These are phyloP conservation scores for Eonycteris spelaea DNA, from an alignment of 2,113 vertebrate species.

Conservation along the genomic window DNA sequence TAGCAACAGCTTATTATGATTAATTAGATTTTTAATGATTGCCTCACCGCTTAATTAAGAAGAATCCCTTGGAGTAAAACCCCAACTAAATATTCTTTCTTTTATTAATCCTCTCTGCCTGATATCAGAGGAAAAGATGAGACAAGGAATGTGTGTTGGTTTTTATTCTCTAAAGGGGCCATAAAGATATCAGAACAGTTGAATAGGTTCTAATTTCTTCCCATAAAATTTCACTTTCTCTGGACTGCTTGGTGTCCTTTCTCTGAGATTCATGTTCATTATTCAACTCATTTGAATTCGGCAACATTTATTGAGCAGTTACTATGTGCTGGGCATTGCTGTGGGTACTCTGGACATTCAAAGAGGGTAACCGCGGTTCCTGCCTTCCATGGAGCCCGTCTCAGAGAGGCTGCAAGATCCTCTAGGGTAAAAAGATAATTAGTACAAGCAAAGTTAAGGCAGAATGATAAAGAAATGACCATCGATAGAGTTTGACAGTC, in stretches of 20 bases:
- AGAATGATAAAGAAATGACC: background rate
- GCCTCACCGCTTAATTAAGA: conserved; percentile 65
- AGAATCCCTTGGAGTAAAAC: conserved; percentile 61
- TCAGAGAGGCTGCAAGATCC: background rate
- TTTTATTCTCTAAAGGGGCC: conserved; percentile 1
- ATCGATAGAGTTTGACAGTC: background rate
- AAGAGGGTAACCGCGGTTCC: background rate
- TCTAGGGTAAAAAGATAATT: background rate
- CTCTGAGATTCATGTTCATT: background rate
- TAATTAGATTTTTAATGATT: conserved; percentile 69
- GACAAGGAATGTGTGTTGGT: background rate
- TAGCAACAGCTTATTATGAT: conserved; percentile 41
- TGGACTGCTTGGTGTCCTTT: background rate
- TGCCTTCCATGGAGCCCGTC: background rate
- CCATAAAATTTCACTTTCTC: background rate
- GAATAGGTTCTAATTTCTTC: background rate
- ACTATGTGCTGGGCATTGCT: background rate
- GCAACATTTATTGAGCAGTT: background rate
- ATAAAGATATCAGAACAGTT: background rate
- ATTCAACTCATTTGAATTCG: background rate
- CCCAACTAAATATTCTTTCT: conserved; percentile 51
- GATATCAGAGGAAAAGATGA: background rate
- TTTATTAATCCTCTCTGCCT: conserved; percentile 46
- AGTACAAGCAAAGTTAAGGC: background rate
- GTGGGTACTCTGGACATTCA: background rate